Base-by-base conservation (phyloP, 2,888 invertebrate genomes). In the Ochlodes sylvanus region DNA sequence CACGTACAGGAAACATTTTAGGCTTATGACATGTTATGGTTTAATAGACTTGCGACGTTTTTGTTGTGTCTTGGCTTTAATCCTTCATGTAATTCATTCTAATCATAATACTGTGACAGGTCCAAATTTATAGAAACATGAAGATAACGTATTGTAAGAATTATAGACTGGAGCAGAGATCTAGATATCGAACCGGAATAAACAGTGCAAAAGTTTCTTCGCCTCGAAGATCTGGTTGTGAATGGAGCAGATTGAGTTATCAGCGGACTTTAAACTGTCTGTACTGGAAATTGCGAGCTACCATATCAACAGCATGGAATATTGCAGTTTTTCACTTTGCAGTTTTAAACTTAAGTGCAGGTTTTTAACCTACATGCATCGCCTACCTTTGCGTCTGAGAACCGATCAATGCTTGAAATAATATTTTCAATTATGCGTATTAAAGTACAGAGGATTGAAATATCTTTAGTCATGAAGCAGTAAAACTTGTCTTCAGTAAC, bases 361-460 rank as follows among this genome's bases (percentile, higher is more conserved):
- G 27, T 27, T 2, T 27, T n/a, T n/a, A n/a, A 27, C 27, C 27
- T 27, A 27, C 12, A 38, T 38, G 38, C 38, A 12, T 38, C 10
- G 34, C 17, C 4, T 17, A 17, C 47, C 19, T 12, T 12, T 50
- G 19, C 12, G 4, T 19, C 50, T 50, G 19, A 50, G 50, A 19
- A 50, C 17, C 9, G 12, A 50, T 50, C 19, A 50, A 4, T 12
- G 4, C 32, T n/a, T 32, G n/a, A 27, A 61, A 47, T 34, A 73
- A 74, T 75, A 75, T 68, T 68, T 69, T 68, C 5, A 54, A 64
- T 50, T 55, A 42, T 10, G 42, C 52, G 38, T 63, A 41, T 19
- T 55, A 14, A 47, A 52, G 32, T 19, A 21, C 21, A 7, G 27
- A 42, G 21, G 41, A 57, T 54, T 41, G 52, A 64, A 65, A 38